phyloP scores from a whole-genome alignment of 2,888 invertebrate species.

The Trissonchulus latispiculum region DNA sequence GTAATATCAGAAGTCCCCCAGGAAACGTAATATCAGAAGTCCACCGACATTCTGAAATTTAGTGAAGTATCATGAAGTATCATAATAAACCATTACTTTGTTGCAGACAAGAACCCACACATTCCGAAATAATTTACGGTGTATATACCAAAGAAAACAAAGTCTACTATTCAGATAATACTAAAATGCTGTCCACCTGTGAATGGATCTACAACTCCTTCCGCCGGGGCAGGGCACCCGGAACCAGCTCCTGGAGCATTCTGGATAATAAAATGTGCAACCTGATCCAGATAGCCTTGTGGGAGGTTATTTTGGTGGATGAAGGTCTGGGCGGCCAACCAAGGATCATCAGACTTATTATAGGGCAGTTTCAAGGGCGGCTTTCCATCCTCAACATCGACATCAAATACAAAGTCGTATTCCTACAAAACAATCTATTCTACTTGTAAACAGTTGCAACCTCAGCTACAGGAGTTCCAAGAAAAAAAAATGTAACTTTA shows the following conservation, averaged over 20 bases:
- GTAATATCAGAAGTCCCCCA: no score
- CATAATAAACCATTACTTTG: no score
- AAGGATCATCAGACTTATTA: constrained; percentile 80
- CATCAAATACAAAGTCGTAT: constrained; percentile 88
- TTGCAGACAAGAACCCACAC: no score
- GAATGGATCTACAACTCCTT: constrained; percentile 55
- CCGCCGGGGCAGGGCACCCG: constrained; percentile 32
- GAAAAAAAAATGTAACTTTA: no score
- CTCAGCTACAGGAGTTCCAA: no score
- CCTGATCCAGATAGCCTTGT: constrained; percentile 71
- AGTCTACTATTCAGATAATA: no score
- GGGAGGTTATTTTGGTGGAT: constrained; percentile 72
- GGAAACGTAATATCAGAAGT: no score
- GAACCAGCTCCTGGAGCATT: constrained; percentile 16
- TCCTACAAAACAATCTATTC: constrained; percentile 49
- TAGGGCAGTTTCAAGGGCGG: constrained; percentile 81
- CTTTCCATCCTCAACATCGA: constrained; percentile 83
- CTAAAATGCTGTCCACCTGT: no score
- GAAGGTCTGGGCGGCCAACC: constrained; percentile 78
- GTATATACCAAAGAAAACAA: no score
- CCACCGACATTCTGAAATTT: no score
- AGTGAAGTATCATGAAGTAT: no score
- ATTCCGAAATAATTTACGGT: no score
- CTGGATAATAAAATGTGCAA: constrained; percentile 79
- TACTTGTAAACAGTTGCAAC: neutral